Conservation (phyloP, 30 jellyfish, hydroid and myxozoan genomes). For the Morbakka virulenta region DNA sequence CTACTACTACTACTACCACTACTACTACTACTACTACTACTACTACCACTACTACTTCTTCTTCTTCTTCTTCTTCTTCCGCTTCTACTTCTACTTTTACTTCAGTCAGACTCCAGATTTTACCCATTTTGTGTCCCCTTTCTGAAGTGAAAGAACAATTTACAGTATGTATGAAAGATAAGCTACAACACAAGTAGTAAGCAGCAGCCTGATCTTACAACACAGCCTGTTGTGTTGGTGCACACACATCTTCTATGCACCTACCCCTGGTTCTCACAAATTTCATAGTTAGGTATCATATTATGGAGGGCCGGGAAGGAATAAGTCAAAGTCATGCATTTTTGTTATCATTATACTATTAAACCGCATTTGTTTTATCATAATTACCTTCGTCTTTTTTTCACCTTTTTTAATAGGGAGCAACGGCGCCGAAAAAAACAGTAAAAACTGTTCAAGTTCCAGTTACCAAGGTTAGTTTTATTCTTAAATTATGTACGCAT, state of each 20-base stretch:
- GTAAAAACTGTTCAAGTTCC: conserved; percentile 67
- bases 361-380: neutral
- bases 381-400: neutral
- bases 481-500: neutral
- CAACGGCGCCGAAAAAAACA: conserved; percentile 66
- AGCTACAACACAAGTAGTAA: no score
- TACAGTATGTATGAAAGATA: no score
- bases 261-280: no score
- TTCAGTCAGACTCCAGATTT: no score
- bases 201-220: no score
- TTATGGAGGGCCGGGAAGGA: no score
- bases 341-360: neutral
- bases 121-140: no score
- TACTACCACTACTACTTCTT: neutral
- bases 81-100: neutral
- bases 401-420: neutral
- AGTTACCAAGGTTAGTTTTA: conserved; percentile 58
- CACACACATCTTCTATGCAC: no score
- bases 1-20: no score
- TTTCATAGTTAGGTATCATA: no score
- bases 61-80: neutral
- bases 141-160: no score
- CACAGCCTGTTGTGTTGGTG: no score
- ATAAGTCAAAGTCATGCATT: neutral
- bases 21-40: neutral